Percentiles rank a stretch among this genome's conserved stretches.
Conservation (phyloP, 2,797 vertebrate genomes). For the Anolis apletophallus region DNA sequence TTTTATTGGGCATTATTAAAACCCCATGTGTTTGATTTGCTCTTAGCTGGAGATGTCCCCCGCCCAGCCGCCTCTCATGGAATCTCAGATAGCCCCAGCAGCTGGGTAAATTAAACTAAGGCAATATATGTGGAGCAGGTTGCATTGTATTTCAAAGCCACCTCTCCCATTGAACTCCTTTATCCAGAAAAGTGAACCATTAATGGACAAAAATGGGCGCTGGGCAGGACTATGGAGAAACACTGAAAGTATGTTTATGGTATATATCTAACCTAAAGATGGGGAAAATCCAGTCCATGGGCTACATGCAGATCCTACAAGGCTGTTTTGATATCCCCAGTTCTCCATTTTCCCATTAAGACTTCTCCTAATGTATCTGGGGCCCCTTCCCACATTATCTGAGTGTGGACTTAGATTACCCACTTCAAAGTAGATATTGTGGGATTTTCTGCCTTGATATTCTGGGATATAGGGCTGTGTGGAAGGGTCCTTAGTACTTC, state of each 20-base stretch:
- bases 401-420: too few species aligned
- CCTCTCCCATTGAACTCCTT: constrained; percentile 19
- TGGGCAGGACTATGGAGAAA: neutral
- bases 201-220: constrained; percentile 20
- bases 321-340: too few species aligned
- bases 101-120: constrained; percentile 33
- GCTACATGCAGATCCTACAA: too few species aligned
- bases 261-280: constrained; percentile 2
- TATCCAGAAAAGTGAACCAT: constrained; percentile 36
- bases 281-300: too few species aligned
- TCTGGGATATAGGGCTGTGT: too few species aligned
- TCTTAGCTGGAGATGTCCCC: neutral
- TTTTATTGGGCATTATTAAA: constrained; percentile 34
- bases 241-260: constrained; percentile 33
- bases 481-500: too few species aligned
- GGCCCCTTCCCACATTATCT: too few species aligned
- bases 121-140: constrained; percentile 19
- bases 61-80: neutral
- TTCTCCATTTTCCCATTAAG: too few species aligned
- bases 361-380: too few species aligned
- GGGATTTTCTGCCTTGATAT: too few species aligned
- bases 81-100: constrained; percentile 28
- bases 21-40: constrained; percentile 37
- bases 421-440: too few species aligned
- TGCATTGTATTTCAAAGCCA: constrained; percentile 30